Evolutionary conservation across 2,113 vertebrate species (phyloP), one percentile per base, ranked within the genome.

Genomic region (Rhabdornis inornatus): DNA sequence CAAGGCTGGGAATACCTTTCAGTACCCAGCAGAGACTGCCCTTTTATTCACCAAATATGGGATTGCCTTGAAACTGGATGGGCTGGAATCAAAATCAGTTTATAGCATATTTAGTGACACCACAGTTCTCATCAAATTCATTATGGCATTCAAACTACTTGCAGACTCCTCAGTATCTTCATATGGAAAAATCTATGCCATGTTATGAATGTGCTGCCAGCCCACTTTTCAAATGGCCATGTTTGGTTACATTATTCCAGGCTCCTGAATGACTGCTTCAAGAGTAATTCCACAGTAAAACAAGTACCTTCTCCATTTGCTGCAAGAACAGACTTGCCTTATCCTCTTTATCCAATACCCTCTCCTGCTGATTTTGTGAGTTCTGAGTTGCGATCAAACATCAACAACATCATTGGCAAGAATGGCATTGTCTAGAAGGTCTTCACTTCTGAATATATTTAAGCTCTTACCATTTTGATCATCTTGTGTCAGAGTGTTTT

Each of bases 171-270:
- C 97, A 20, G 76, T 97, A 76, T 80, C 98, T 50, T 92, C 97
- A 53, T 94, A 98, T 40, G 98, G 99, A 90, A 98, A 98, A 84
- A 98, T 98, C 92, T 98, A 99, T 96, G 81, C 98, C 17, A 95
- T 98, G 74, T 97, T 99, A 94, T 99, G 98, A 99, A 97, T 99
- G 98, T 98, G 98, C 72, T 99, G 98, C 96, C 98, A 99, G 97
- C 97, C 98, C 79, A 95, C 99, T 88, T 97, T 99, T 93, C 98
- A 98, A 89, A 99, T 99, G 98, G 97, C 98, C 9, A 98, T 98
- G 98, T 99, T 99, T 93, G 98, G 96, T 82, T 98, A 98, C 94
- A 99, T 42, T 22, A 66, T 97, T 99, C 98, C 64, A 98, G 98
- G 91, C 98, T 98, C 9, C 98, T 99, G 59, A 97, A 96, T 0